These are phyloP conservation scores for Chondrilla cf. caribensis DNA, from an alignment of 37 sponge, comb jelly and placozoan species.

Conservation along the genomic window DNA sequence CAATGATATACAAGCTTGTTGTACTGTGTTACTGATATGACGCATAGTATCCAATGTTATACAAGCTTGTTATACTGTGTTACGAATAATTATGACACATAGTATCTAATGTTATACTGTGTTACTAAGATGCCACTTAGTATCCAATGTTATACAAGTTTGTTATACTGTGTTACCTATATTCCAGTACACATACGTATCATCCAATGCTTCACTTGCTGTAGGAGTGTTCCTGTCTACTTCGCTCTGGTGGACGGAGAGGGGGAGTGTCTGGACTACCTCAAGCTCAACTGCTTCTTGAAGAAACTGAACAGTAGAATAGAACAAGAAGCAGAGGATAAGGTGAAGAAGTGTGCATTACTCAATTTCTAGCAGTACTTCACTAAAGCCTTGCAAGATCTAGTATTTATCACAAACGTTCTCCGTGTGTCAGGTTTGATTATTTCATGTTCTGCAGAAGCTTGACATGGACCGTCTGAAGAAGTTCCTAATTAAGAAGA, in stretches of 20 bases:
- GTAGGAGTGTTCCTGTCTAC: slow-evolving; percentile 55
- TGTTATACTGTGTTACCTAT: too few species aligned
- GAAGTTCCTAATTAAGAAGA: slow-evolving; percentile 45
- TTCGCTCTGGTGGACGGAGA: slow-evolving; percentile 61
- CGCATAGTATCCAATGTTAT: too few species aligned
- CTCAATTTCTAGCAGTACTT: neutral
- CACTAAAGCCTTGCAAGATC: neutral
- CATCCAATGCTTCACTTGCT: too few species aligned
- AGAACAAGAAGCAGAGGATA: slow-evolving; percentile 52
- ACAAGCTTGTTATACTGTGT: too few species aligned
- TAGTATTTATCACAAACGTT: neutral
- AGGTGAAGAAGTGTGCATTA: too few species aligned
- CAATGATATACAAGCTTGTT: too few species aligned
- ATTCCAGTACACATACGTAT: too few species aligned
- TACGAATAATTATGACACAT: too few species aligned
- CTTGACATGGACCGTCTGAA: slow-evolving; percentile 59
- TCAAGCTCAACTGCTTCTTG: slow-evolving; percentile 53
- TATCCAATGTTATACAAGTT: too few species aligned
- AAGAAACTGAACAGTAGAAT: slow-evolving; percentile 50
- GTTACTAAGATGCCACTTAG: too few species aligned
- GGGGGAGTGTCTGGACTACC: slow-evolving; percentile 69
- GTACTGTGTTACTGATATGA: too few species aligned
- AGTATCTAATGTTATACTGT: too few species aligned
- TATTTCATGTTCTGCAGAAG: slow-evolving; percentile 11
- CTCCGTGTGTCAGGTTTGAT: neutral